These are phyloP conservation scores for Tachina fera DNA, from an alignment of 2,888 invertebrate species.

Conservation along the genomic window DNA sequence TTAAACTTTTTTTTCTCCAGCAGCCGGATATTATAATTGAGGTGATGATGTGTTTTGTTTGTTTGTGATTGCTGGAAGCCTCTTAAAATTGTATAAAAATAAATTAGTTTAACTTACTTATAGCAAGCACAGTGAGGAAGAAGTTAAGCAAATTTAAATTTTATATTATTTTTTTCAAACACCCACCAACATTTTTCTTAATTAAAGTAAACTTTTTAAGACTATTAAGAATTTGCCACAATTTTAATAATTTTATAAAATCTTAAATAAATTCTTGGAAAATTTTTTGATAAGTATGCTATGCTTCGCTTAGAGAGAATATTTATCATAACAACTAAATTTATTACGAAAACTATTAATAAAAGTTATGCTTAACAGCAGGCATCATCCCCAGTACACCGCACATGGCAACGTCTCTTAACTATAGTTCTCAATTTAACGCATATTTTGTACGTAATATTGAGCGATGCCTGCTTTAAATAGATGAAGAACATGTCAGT, in stretches of 20 bases:
- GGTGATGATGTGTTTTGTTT: conserved; percentile 30
- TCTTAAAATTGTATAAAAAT: conserved; percentile 8
- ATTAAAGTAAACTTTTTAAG: conserved; percentile 16
- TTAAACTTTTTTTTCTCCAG: not conserved
- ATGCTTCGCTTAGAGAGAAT: not conserved
- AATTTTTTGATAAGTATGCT: not conserved
- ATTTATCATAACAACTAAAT: not conserved
- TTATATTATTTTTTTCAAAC: conserved; percentile 7
- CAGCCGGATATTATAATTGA: conserved; percentile 51
- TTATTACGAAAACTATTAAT: not conserved
- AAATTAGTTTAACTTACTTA: not conserved
- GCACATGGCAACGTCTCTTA: too few species aligned
- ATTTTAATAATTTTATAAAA: not conserved
- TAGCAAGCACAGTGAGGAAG: conserved; percentile 5
- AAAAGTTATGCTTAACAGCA: not conserved
- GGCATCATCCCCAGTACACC: too few species aligned
- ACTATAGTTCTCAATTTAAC: too few species aligned
- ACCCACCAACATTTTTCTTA: conserved; percentile 37
- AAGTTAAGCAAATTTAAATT: not conserved
- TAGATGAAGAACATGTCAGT: too few species aligned
- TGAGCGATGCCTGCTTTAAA: too few species aligned
- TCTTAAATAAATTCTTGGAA: not conserved
- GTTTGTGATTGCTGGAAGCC: conserved; percentile 19
- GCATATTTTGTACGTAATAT: too few species aligned
- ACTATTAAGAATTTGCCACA: not conserved